These are phyloP conservation scores for Sebastes kiyomatsui DNA, from an alignment of 2,797 vertebrate genomes.

Conservation along the genomic window DNA sequence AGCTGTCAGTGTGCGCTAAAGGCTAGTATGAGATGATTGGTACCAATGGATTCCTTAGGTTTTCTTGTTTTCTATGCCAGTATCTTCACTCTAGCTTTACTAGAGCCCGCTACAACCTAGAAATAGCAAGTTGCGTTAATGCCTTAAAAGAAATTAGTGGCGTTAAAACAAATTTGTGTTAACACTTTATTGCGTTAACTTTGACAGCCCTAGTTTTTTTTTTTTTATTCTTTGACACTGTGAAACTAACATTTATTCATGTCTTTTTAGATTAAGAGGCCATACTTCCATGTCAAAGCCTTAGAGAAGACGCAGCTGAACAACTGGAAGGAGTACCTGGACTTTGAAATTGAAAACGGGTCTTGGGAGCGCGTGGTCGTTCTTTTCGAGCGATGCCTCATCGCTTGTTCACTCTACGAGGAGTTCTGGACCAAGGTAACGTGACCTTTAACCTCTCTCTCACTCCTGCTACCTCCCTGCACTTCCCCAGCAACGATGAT, in stretches of 20 bases:
- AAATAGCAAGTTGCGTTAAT: too few species aligned
- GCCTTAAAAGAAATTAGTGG: too few species aligned
- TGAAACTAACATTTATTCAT: not conserved
- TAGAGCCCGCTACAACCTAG: too few species aligned
- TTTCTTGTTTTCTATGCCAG: too few species aligned
- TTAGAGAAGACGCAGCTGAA: constrained; percentile 97
- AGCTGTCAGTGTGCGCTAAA: too few species aligned
- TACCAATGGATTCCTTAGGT: too few species aligned
- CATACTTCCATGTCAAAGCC: constrained; percentile 99
- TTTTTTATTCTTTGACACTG: not conserved
- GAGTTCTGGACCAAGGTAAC: constrained; percentile 99
- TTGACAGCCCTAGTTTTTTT: not conserved
- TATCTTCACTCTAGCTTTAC: too few species aligned
- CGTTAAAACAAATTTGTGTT: too few species aligned
- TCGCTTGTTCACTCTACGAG: constrained; percentile 99
- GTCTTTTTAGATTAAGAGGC: constrained; percentile 92
- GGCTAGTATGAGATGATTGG: too few species aligned
- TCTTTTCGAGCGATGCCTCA: constrained; percentile 98
- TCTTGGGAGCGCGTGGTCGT: constrained; percentile 96
- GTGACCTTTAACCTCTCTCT: constrained; percentile 42
- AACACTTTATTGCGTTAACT: too few species aligned
- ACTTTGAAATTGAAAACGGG: constrained; percentile 98
- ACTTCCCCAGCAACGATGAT: constrained; percentile 89
- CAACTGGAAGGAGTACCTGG: constrained; percentile 99
- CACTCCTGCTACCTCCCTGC: constrained; percentile 78